Base-by-base conservation (phyloP, 2,888 invertebrate genomes). In the Agrochola litura region DNA sequence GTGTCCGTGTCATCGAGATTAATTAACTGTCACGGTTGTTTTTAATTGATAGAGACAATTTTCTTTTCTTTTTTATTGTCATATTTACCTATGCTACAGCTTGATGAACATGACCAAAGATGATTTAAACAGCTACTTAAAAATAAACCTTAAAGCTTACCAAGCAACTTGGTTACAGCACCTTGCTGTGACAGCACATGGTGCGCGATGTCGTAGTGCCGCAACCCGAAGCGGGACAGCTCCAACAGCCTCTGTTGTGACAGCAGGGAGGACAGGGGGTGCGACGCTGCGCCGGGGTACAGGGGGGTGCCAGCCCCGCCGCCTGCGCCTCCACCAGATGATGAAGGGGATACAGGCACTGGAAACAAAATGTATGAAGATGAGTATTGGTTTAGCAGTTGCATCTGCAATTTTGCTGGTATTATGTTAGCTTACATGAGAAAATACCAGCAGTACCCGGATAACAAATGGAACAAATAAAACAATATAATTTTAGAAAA, bases 121-220 rank as follows among this genome's bases (percentile, higher is more conserved):
- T 58, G 25, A 14, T 25, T 58, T 2, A 6, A n/a, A 37, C 19
- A 68, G 58, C 58, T 37, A 19, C 78, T 82, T 82, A 86, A 64
- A 73, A 67, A 65, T 76, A 75, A 77, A 73, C 72, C 76, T 71
- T 73, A 68, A 74, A 89, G 92, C 98, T 98, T 96, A 99, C 99
- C 99, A 93, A 99, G 97, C 92, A 99, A 97, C 96, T 99, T 99
- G 88, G 98, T 98, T 90, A 98, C 99, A 91, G 99, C 99, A 90
- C 99, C 99, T 97, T 99, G 99, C 96, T 99, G 99, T 80, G 98
- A 98, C 76, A 99, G 97, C 97, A 99, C 98, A 92, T 99, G 99
- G 91, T 98, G 98, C 9, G 99, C 99, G 91, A 99, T 97, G 95
- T 99, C 99, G 92, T 99, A 99, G 91, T 99, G 99, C 86, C 99